phyloP scores from a whole-genome alignment of 2,797 vertebrate species.

The Pipistrellus kuhlii region DNA sequence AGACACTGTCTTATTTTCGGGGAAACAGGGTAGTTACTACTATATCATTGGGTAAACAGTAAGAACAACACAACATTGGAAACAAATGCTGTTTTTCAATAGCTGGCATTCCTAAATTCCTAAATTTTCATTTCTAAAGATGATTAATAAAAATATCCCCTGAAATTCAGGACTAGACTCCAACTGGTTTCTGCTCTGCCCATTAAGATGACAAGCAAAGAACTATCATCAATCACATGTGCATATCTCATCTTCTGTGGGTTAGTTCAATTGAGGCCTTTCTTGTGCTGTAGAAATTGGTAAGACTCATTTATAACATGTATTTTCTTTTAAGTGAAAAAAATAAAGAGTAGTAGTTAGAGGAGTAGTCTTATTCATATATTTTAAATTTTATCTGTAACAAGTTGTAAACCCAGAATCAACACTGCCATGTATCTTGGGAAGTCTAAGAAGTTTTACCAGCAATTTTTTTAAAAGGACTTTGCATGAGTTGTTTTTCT shows the following conservation, averaged over 20 bases:
- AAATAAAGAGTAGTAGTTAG: not conserved
- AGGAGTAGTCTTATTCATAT: not conserved
- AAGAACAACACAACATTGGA: not conserved
- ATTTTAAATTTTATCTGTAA: conserved; percentile 17
- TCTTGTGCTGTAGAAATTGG: conserved; percentile 35
- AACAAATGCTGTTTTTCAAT: conserved; percentile 1
- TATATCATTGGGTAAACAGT: not conserved
- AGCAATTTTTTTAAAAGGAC: conserved; percentile 79
- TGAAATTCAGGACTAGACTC: not conserved
- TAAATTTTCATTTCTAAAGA: conserved; percentile 18
- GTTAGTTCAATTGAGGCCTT: conserved; percentile 43
- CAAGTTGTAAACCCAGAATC: not conserved
- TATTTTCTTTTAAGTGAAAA: not conserved
- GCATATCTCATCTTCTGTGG: not conserved
- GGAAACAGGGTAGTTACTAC: not conserved
- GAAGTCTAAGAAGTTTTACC: conserved; percentile 81
- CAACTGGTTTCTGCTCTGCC: not conserved
- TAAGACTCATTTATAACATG: not conserved
- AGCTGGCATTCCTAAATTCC: not conserved
- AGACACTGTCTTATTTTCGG: no score
- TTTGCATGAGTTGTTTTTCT: not conserved
- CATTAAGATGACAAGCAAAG: conserved; percentile 31
- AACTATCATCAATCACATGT: not conserved
- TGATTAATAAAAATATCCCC: not conserved
- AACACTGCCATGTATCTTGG: not conserved